Evolutionary conservation across 2,888 invertebrate species (phyloP), one percentile per base, ranked within the genome.

Genomic region (Galeopsomyia nigrocyanea): DNA sequence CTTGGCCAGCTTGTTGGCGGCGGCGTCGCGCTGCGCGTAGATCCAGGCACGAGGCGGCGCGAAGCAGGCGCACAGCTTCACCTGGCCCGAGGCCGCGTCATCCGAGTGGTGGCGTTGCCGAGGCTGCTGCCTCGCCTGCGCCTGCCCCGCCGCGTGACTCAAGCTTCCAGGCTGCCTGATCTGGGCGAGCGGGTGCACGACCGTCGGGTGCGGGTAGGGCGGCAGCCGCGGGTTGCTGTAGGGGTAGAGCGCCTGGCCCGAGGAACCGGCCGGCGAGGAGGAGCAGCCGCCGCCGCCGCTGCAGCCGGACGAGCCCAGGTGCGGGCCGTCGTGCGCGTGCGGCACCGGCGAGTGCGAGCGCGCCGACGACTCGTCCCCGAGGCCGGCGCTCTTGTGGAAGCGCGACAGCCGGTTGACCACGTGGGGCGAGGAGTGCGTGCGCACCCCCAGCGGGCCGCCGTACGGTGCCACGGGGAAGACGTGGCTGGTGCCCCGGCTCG

Each of bases 381-480:
- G 89, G 16, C 99, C 99, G 73, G 99, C 98, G 78, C 97, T 97
- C 82, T 97, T 92, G 86, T 98, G 98, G 89, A 98, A 99, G 81
- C 96, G 91, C 77, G 97, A 97, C 83, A 97, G 90, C 78, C 96
- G 91, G 88, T 99, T 98, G 74, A 97, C 97, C 77, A 98, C 96
- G 83, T 96, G 93, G 74, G 95, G 92, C 73, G 95, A 94, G n/a
- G 95, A 94, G 88, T 99, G 99, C 0, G 99, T 99, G 77, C 99
- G 91, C 68, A 96, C 93, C 71, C 94, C 95, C 77, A 95, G 92
- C 68, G 93, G 90, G 64, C 99, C 98, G 78, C 98, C 98, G 86
- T 99, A 99, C 19, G 99, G 96, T 17, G 96, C 96, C 62, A 99
- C 91, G 13, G 99, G 97, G 88, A 98, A 99, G 77, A 99, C 94